Conservation (phyloP, 2,797 vertebrate species). For the Rhincodon typus region DNA sequence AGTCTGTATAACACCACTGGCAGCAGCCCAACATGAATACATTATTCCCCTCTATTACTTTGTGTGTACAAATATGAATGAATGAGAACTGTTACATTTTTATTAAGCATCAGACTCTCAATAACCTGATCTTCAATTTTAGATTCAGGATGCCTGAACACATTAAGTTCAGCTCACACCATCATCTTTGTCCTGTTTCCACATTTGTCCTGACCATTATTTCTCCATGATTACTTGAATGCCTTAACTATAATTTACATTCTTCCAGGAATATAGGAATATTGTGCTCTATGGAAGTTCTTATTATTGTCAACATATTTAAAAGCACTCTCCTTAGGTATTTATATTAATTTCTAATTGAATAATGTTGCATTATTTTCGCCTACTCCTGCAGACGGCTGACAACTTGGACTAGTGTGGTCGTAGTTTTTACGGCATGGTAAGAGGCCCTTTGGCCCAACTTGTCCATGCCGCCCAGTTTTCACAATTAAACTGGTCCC, state of each 20-base stretch:
- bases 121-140: neutral
- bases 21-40: neutral
- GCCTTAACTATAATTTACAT: neutral
- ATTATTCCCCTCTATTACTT: neutral
- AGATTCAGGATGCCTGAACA: neutral
- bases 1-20: neutral
- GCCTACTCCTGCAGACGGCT: no score
- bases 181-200: neutral
- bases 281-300: neutral
- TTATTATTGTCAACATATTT: neutral
- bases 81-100: neutral
- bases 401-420: no score
- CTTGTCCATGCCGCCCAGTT: no score
- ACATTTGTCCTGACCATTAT: neutral
- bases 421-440: no score
- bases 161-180: neutral
- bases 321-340: neutral
- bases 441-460: no score
- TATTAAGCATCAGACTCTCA: neutral
- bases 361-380: neutral
- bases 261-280: neutral
- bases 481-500: no score
- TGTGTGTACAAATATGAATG: neutral
- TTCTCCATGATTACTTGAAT: neutral
- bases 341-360: neutral